A percentile compares a stretch with the other conserved stretches of the same genome.
phyloP scores from a whole-genome alignment of 2,113 vertebrate genomes.

The Campylomormyrus numenius region DNA sequence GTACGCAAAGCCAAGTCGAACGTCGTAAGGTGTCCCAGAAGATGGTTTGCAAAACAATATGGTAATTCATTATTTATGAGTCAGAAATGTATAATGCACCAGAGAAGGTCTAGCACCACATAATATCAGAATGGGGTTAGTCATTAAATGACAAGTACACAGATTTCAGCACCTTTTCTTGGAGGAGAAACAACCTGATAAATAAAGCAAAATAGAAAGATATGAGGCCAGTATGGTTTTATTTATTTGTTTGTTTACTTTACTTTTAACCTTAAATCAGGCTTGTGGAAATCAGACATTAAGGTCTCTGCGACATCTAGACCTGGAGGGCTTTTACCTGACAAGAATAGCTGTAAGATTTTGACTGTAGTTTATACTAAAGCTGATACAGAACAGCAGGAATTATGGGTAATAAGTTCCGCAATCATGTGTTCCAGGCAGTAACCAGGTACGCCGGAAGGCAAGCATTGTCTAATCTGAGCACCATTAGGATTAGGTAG shows the following conservation, averaged over 20 bases:
- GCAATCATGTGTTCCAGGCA: background rate
- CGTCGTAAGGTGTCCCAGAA: background rate
- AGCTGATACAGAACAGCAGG: background rate
- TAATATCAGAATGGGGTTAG: background rate
- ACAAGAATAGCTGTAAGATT: background rate
- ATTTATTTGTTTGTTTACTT: background rate
- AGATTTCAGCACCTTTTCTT: background rate
- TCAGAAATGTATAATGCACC: background rate
- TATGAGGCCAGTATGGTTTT: background rate
- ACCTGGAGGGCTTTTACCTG: background rate
- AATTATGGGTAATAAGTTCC: background rate
- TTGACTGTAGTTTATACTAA: background rate
- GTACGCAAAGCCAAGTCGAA: background rate
- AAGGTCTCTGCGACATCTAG: background rate
- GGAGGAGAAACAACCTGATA: background rate
- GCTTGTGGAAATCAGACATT: background rate
- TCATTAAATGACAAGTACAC: slow-evolving; percentile 1
- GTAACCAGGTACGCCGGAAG: background rate
- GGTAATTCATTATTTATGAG: background rate
- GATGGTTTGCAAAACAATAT: background rate
- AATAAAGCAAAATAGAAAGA: background rate
- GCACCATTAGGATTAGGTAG: background rate
- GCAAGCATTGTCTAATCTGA: background rate
- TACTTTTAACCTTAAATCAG: background rate
- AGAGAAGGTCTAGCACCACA: background rate